A percentile compares a stretch with the other conserved stretches of the same genome.
Evolutionary conservation across 1,140 invertebrate species (phyloP).

Genomic region (Neodiprion pinetum): DNA sequence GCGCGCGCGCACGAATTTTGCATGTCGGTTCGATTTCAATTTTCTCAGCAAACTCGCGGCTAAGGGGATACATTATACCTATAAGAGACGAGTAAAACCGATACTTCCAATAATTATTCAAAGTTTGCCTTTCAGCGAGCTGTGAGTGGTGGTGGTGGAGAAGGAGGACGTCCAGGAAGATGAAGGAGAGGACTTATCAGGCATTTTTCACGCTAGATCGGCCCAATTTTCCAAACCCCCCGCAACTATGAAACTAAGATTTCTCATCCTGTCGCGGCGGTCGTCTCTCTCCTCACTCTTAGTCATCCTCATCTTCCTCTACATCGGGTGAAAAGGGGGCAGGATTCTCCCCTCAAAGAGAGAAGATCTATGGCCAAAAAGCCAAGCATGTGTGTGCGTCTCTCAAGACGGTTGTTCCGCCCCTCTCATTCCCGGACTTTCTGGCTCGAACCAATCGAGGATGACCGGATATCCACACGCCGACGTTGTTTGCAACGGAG

Average conservation of each 20-base stretch:
- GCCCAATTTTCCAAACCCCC: constrained; percentile 21
- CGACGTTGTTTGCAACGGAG: no score
- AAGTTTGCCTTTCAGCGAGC: constrained; percentile 38
- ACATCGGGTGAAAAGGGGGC: no score
- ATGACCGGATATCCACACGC: no score
- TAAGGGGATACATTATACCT: not conserved
- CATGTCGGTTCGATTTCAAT: constrained; percentile 44
- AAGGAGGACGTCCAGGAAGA: not conserved
- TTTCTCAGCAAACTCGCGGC: constrained; percentile 40
- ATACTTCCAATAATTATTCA: constrained; percentile 54
- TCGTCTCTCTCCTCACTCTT: not conserved
- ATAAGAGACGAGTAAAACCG: constrained; percentile 1
- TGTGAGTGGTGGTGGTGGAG: not conserved
- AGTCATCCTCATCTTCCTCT: no score
- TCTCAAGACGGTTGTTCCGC: no score
- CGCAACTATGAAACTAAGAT: constrained; percentile 47
- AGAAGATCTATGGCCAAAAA: no score
- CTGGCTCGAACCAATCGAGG: no score
- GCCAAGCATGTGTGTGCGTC: no score
- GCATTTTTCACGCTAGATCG: constrained; percentile 49
- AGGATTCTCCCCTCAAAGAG: no score
- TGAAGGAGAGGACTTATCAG: constrained; percentile 33
- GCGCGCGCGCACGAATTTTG: not conserved
- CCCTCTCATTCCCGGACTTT: no score
- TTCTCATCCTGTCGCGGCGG: constrained; percentile 42